phyloP scores from a whole-genome alignment of 1,140 invertebrate species.

The Lanistes nyassanus region DNA sequence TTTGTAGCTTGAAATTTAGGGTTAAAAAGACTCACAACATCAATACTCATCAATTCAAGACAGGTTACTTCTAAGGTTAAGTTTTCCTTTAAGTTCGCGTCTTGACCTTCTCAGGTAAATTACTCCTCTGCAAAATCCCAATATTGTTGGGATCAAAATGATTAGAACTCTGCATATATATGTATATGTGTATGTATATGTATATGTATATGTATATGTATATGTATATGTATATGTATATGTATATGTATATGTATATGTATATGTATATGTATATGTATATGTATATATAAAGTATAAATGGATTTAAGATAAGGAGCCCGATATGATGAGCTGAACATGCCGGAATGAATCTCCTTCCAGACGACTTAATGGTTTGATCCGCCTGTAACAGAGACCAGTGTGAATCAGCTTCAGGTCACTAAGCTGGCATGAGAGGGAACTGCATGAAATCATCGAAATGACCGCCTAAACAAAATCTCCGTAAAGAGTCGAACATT shows the following conservation, averaged over 20 bases:
- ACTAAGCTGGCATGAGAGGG: neutral
- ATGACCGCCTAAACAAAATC: too few relatives aligned
- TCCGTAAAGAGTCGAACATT: too few relatives aligned
- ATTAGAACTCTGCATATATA: constrained; percentile 15
- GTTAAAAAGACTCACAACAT: too few relatives aligned
- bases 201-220: constrained; percentile 20
- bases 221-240: constrained; percentile 10
- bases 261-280: constrained; percentile 8
- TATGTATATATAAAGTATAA: neutral
- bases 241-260: neutral
- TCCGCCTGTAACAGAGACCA: neutral
- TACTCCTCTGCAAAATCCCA: too few relatives aligned
- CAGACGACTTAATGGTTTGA: neutral
- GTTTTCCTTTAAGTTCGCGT: too few relatives aligned
- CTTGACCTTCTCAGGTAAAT: too few relatives aligned
- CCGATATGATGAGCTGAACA: neutral
- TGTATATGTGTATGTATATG: constrained; percentile 28
- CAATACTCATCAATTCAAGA: too few relatives aligned
- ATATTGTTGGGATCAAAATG: too few relatives aligned
- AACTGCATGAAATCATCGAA: too few relatives aligned
- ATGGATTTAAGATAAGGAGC: neutral
- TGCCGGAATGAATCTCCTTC: neutral
- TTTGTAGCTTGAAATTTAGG: too few relatives aligned
- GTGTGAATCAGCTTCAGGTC: neutral
- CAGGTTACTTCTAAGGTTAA: too few relatives aligned